Evolutionary conservation across 2,797 vertebrate species (phyloP).

Genomic region (Mormyrus proboscirostris): DNA sequence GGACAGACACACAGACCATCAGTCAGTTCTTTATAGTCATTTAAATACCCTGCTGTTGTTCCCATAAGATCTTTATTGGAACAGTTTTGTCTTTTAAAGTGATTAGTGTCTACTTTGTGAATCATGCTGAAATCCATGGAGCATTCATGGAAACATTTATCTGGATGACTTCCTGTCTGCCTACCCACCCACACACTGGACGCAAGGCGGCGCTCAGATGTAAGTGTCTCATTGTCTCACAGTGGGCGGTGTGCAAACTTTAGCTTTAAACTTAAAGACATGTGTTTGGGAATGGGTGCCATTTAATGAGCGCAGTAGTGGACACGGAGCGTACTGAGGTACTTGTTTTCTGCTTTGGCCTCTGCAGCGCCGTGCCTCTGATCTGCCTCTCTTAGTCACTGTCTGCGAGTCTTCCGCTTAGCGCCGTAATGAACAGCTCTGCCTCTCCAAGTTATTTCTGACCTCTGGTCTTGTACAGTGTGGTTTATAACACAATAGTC

Average conservation of each 20-base stretch:
- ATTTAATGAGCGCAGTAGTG: neutral
- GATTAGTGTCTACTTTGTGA: slow-evolving; percentile 25
- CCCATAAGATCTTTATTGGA: slow-evolving; percentile 1
- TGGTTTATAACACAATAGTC: slow-evolving; percentile 16
- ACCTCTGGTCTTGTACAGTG: slow-evolving; percentile 7
- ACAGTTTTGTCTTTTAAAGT: neutral
- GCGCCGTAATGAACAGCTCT: slow-evolving; percentile 29
- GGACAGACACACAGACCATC: neutral
- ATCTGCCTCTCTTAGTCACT: slow-evolving; percentile 50
- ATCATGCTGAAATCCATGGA: slow-evolving; percentile 49
- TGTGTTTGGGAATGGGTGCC: slow-evolving; percentile 23
- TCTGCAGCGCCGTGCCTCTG: slow-evolving; percentile 29
- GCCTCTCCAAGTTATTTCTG: slow-evolving; percentile 21
- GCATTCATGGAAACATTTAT: slow-evolving; percentile 53
- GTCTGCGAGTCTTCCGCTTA: slow-evolving; percentile 55
- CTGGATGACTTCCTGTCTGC: slow-evolving; percentile 43
- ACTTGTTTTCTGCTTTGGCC: slow-evolving; percentile 27
- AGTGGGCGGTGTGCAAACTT: neutral
- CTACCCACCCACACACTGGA: slow-evolving; percentile 1
- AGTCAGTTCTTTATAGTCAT: neutral
- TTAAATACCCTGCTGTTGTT: neutral
- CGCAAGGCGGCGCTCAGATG: neutral
- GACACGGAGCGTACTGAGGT: neutral
- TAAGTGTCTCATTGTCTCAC: slow-evolving; percentile 1
- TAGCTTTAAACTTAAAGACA: neutral